Conservation (phyloP, 2,888 invertebrate genomes). For the Perizoma affinitatum region DNA sequence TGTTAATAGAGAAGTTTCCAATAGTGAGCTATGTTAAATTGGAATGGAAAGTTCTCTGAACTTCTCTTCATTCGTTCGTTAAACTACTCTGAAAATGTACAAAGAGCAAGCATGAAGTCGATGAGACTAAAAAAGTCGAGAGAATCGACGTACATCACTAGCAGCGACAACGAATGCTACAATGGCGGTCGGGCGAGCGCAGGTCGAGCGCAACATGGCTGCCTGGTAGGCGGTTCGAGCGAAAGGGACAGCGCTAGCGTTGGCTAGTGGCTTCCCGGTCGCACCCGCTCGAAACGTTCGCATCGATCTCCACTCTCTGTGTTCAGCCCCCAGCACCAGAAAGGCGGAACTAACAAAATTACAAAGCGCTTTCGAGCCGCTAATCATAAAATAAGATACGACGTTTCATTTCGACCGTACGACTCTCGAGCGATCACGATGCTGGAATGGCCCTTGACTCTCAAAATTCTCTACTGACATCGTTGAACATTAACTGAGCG, state of each 20-base stretch:
- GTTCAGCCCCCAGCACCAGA: slow-evolving; percentile 83
- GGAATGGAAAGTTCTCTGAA: slow-evolving; percentile 2
- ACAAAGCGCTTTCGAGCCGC: slow-evolving; percentile 85
- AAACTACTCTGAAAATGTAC: slow-evolving; percentile 4
- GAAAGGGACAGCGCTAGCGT: slow-evolving; percentile 68
- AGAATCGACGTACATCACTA: slow-evolving; percentile 74
- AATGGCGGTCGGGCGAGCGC: slow-evolving; percentile 84
- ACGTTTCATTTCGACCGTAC: slow-evolving; percentile 84
- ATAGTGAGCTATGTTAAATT: not conserved
- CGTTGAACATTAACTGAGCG: slow-evolving; percentile 72
- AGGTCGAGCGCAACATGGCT: slow-evolving; percentile 85
- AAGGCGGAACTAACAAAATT: slow-evolving; percentile 85
- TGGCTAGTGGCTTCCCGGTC: slow-evolving; percentile 64
- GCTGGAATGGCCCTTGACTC: slow-evolving; percentile 83
- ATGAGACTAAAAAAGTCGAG: slow-evolving; percentile 63
- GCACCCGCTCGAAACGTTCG: slow-evolving; percentile 76
- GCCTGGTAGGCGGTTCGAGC: slow-evolving; percentile 82
- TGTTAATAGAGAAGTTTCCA: not conserved
- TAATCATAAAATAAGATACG: slow-evolving; percentile 85
- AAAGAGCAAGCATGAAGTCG: slow-evolving; percentile 26
- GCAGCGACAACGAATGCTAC: slow-evolving; percentile 78
- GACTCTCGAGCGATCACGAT: slow-evolving; percentile 81
- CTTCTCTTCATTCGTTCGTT: too few relatives aligned
- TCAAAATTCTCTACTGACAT: slow-evolving; percentile 80
- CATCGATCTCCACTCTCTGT: slow-evolving; percentile 82